Base-by-base conservation (phyloP, 2,797 vertebrate genomes). In the Phylloscopus collybita region DNA sequence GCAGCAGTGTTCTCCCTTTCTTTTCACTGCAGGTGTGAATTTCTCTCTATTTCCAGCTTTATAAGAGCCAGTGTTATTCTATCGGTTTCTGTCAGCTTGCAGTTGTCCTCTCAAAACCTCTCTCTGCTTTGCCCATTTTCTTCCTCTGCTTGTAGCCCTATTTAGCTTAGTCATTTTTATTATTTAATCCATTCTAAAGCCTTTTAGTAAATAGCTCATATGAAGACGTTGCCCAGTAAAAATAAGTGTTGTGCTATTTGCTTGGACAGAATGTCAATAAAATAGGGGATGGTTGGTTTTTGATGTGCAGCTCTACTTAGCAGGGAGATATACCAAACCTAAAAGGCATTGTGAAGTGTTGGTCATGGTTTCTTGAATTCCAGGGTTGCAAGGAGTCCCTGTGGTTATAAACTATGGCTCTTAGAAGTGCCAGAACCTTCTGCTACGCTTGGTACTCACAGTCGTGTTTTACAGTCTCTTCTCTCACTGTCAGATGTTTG, bases 171-270 rank as follows among this genome's bases (percentile, higher is more conserved):
- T 71, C 11, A 44, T 82, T 95, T 96, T 95, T 96, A 95, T 92
- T 88, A 73, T 93, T 88, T 92, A 90, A 92, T 84, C 90, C 47
- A 88, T 94, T 81, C 74, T 53, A 56, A 94, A 96, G 62, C 29
- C 53, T 80, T 95, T 81, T 72, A 92, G 56, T 82, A 81, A 94
- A 79, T 62, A 82, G 44, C 66, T 92, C 29, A 23, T 56, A 80
- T 78, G 57, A 93, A 95, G 82, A 84, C 4, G 25, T 79, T 51
- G 40, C 66, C 53, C 32, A 13, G 51, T 75, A 73, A 66, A 91
- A 95, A 51, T 73, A 93, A 84, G 56, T 38, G 45, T 56, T 76
- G 47, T 0, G 0, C 67, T 88, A 1, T 87, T 88, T 90, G 40
- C 64, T 76, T 73, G 66, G 74, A 66, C 71, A 82, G 92, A 75